These are phyloP conservation scores for Tiliqua scincoides DNA, from an alignment of 2,113 vertebrate species.

Conservation along the genomic window DNA sequence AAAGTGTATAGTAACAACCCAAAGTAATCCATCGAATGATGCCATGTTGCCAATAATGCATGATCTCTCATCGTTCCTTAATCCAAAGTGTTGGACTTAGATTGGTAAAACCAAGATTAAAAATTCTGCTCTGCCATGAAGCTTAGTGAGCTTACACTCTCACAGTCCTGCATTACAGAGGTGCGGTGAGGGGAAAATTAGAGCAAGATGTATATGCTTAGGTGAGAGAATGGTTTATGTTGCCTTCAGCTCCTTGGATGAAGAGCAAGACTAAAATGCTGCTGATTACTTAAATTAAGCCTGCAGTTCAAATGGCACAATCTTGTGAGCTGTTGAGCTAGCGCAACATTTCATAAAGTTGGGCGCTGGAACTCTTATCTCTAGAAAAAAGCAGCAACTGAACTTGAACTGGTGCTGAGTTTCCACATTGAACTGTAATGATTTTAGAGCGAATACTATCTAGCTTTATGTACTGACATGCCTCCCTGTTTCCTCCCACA, in stretches of 20 bases:
- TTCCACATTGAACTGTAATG: neutral
- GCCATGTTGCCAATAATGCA: too few relatives aligned
- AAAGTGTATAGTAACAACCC: neutral
- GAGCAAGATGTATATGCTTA: too few relatives aligned
- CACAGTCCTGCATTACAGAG: neutral
- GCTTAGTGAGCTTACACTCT: neutral
- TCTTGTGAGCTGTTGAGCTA: neutral
- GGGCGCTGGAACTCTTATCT: neutral
- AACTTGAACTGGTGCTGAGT: neutral
- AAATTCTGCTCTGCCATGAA: neutral
- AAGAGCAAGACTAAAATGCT: neutral
- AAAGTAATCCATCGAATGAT: neutral
- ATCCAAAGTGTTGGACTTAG: neutral
- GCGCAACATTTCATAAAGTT: neutral
- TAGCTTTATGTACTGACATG: neutral
- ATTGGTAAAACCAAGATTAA: neutral
- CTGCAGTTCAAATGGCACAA: neutral
- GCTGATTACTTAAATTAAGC: neutral
- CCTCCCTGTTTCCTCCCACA: neutral
- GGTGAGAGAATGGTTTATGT: too few relatives aligned
- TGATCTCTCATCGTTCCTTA: neutral
- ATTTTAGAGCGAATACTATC: neutral
- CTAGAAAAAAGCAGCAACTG: neutral
- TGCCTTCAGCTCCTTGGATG: neutral
- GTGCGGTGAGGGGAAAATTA: too few relatives aligned